Evolutionary conservation across 2,113 vertebrate species (phyloP), one percentile per base, ranked within the genome.

Genomic region (Pygoscelis adeliae): DNA sequence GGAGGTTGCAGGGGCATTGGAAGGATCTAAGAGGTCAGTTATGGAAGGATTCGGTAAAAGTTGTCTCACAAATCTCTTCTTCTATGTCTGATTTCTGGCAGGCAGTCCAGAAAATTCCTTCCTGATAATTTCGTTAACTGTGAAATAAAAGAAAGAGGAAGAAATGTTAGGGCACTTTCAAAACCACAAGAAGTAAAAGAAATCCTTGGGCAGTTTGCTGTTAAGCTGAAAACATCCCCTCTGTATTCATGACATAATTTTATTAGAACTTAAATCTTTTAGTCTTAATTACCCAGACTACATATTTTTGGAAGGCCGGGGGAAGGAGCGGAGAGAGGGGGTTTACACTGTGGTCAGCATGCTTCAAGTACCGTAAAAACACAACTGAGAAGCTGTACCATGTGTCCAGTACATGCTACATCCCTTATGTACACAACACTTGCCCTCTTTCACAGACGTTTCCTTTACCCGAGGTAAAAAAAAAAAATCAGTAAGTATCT

Each of bases 41-140:
- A 58, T 44, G 79, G 97, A 96, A 96, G 95, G 93, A 92, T 97
- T 97, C 2, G 47, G 94, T 95, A 97, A 92, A 97, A 97, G 96
- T 83, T 96, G 98, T 98, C 98, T 97, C 78, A 94, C 34, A 80
- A 89, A 96, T 94, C 93, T 92, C 81, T 82, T 96, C 97, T 97
- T 99, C 97, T 99, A 99, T 97, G 99, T 99, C 97, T 99, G 99
- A 87, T 97, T 99, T 98, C 98, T 98, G 96, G 98, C 97, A 71
- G 99, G 99, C 89, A 99, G 98, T 95, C 98, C 99, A 61, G 99
- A 99, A 98, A 99, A 99, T 97, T 99, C 99, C 98, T 99, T 99
- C 98, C 99, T 99, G 98, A 99, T 99, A 98, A 99, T 99, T 98
- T 99, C 99, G 30, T 99, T 99, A 97, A 99, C 99, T 99, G 98